Base-by-base conservation (phyloP, 2,888 invertebrate species). In the Pseudococcus longispinus region DNA sequence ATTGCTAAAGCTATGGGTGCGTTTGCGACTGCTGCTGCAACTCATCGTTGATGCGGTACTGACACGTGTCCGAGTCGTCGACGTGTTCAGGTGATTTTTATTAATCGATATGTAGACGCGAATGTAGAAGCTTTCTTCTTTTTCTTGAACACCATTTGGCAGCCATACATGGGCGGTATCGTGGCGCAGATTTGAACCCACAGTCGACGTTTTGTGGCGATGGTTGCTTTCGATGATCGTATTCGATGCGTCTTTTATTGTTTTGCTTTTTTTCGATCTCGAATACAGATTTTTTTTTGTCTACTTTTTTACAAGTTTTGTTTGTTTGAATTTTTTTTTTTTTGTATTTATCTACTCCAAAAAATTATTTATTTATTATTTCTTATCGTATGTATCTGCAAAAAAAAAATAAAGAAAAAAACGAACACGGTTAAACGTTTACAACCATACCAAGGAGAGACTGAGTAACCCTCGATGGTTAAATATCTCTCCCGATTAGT, bases 11-110 rank as follows among this genome's bases (percentile, higher is more conserved):
- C 87, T 87, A 44, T 85, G 82, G 46, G 87, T 74, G 8, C 87
- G 65, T 82, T 85, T 85, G 37, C 84, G 91, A 90, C 37, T 92
- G 90, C 88, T 83, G 90, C 88, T 82, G 90, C 88, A 91, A 92
- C 87, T 87, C 82, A 83, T 87, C 15, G 18, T 87, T 37, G 20
- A 4, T n/a, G 20, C 2, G 55, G 1, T 20, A 4, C 20, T 23
- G 26, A 26, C 26, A 26, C 26, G 26, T 26, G 70, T 29, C 3
- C 29, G n/a, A 70, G 23, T 8, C 60, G 60, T 60, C 9, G 60
- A 70, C 70, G 44, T 44, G 32, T 44, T 70, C 60, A 85, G 15
- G 46, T 46, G 74, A 85, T 74, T 26, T 74, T 74, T 44, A 51
- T 51, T 80, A 70, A 37, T 42, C 70, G 70, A 42, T 70, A 70